Percentiles rank a stretch among this genome's conserved stretches.
Evolutionary conservation across 2,113 vertebrate genomes (phyloP).

Genomic region (Percina caprodes): DNA sequence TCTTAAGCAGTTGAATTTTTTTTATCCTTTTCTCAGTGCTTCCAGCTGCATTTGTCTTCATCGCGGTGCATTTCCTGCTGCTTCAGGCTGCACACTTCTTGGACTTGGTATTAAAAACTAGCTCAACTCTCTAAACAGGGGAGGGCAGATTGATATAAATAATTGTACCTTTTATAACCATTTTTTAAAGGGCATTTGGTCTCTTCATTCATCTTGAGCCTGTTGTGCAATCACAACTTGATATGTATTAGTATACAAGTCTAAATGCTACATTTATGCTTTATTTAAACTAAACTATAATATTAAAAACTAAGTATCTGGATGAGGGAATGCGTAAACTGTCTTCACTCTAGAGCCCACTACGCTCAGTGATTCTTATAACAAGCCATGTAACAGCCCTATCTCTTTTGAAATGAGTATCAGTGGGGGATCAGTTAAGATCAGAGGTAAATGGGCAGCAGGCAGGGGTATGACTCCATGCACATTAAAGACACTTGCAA

Average conservation of each 20-base stretch:
- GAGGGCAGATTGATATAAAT: not conserved
- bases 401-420: constrained; percentile 63
- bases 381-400: constrained; percentile 33
- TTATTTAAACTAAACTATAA: constrained; percentile 57
- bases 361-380: constrained; percentile 19
- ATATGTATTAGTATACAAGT: not conserved
- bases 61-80: not conserved
- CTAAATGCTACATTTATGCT: constrained; percentile 32
- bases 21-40: not conserved
- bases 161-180: not conserved
- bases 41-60: not conserved
- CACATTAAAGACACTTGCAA: constrained; percentile 68
- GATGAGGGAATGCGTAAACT: constrained; percentile 42
- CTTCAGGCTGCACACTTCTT: not conserved
- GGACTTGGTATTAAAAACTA: not conserved
- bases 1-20: not conserved
- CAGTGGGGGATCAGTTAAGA: constrained; percentile 62
- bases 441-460: constrained; percentile 57
- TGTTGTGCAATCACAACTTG: not conserved
- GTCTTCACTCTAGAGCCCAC: constrained; percentile 23
- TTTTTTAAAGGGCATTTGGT: not conserved
- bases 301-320: constrained; percentile 26
- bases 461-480: constrained; percentile 40
- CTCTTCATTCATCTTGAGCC: not conserved
- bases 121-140: not conserved